Percentiles rank a stretch among this genome's conserved stretches.
These are phyloP conservation scores for Sycon ciliatum DNA, from an alignment of 37 sponge, comb jelly and placozoan genomes.

Conservation along the genomic window DNA sequence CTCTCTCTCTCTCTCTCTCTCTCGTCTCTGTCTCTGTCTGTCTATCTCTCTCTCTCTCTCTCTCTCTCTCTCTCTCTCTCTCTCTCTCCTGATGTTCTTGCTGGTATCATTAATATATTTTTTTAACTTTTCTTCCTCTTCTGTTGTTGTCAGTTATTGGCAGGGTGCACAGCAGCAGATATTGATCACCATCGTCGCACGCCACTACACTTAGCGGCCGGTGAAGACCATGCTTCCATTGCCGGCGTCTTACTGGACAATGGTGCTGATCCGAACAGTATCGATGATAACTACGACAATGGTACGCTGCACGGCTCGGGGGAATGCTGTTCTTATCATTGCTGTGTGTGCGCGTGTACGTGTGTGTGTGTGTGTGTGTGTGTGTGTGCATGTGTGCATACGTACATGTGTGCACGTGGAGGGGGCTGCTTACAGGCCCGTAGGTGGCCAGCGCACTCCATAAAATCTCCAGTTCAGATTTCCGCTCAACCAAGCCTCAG, in stretches of 20 bases:
- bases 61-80: too few species aligned
- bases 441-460: too few species aligned
- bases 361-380: background rate
- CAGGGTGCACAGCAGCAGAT: slow-evolving; percentile 58
- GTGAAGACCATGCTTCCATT: slow-evolving; percentile 63
- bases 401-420: background rate
- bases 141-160: slow-evolving; percentile 59
- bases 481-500: too few species aligned
- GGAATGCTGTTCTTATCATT: background rate
- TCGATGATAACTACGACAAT: slow-evolving; percentile 66
- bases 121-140: background rate
- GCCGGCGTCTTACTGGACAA: slow-evolving; percentile 70
- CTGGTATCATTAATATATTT: background rate
- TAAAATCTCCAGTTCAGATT: too few species aligned
- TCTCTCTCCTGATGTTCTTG: too few species aligned
- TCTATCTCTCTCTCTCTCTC: too few species aligned
- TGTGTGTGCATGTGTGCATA: background rate
- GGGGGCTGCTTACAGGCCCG: too few species aligned
- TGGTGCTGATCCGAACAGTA: slow-evolving; percentile 65
- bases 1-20: too few species aligned
- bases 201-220: slow-evolving; percentile 70
- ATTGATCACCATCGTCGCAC: slow-evolving; percentile 55
- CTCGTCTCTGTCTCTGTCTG: too few species aligned
- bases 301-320: slow-evolving; percentile 28
- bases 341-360: background rate